Evolutionary conservation across 2,797 vertebrate genomes (phyloP), one percentile per base, ranked within the genome.

Genomic region (Dicrostonyx torquatus): DNA sequence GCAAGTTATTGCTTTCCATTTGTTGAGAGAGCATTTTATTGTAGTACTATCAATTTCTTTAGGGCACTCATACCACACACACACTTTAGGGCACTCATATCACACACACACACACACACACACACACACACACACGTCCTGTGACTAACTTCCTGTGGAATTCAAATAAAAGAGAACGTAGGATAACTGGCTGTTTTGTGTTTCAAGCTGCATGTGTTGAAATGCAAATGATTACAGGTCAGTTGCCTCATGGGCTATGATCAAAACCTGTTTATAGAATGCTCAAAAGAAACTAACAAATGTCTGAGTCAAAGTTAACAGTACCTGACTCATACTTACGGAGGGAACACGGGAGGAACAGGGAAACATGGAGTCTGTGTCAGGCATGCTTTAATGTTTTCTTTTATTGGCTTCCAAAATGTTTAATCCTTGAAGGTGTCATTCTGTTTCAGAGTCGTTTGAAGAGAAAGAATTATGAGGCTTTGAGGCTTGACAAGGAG

Each of bases 231-330:
- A 97, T 96, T 97, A 97, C 88, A 97, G 95, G 95, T 96, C 96
- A 96, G 53, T 96, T 96, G 89, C 92, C 91, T 96, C 94, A 94
- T 20, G 96, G 87, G 45, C 96, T 97, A 94, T 97, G 96, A 97
- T 97, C 97, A 97, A 96, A 97, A 96, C 94, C 85, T 97, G 95
- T 97, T 97, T 97, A 96, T 96, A 78, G 97, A 96, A 95, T 95
- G 82, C 94, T 95, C 93, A 93, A 95, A 96, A 96, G 95, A 97
- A 97, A 97, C 91, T 92, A 96, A 96, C 94, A 91, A 94, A 96
- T 94, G 94, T 89, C 90, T 97, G 95, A 97, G 97, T 97, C 96
- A 97, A 97, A 97, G 94, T 97, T 94, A 96, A 90, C 96, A 97
- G 96, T 93, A 96, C 91, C 96, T 97, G 97, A 97, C 94, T 97